phyloP scores from a whole-genome alignment of 1,140 invertebrate species.

The Diuraphis noxia region DNA sequence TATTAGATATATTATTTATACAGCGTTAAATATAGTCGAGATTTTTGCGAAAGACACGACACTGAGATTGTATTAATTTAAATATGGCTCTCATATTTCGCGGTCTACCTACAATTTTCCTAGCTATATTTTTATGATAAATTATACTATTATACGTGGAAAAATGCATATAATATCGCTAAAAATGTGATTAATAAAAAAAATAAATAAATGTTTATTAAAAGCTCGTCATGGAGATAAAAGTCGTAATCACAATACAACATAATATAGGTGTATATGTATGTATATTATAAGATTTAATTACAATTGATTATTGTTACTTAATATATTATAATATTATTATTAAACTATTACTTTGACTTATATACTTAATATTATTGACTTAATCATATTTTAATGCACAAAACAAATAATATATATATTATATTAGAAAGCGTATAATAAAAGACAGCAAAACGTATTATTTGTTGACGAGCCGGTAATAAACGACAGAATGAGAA shows the following conservation, averaged over 20 bases:
- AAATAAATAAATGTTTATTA: not conserved
- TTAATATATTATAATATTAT: no score
- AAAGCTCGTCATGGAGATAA: not conserved
- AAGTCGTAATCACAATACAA: not conserved
- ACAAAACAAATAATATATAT: no score
- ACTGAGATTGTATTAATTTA: not conserved
- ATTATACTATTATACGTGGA: not conserved
- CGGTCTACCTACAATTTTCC: not conserved
- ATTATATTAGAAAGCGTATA: no score
- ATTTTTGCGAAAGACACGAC: not conserved
- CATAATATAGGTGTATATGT: not conserved
- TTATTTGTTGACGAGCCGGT: not conserved
- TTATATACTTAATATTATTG: no score
- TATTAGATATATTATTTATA: not conserved
- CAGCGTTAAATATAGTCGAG: not conserved
- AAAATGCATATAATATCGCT: not conserved
- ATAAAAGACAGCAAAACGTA: not conserved
- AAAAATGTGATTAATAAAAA: not conserved
- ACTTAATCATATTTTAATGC: no score
- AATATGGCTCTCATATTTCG: not conserved
- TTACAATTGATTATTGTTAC: not conserved
- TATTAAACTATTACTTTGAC: no score
- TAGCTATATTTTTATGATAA: not conserved
- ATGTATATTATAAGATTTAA: not conserved
- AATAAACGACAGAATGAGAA: not conserved